A percentile compares a stretch with the other conserved stretches of the same genome.
Conservation (phyloP, 2,888 invertebrate species). For the Hoplodrina ambigua region DNA sequence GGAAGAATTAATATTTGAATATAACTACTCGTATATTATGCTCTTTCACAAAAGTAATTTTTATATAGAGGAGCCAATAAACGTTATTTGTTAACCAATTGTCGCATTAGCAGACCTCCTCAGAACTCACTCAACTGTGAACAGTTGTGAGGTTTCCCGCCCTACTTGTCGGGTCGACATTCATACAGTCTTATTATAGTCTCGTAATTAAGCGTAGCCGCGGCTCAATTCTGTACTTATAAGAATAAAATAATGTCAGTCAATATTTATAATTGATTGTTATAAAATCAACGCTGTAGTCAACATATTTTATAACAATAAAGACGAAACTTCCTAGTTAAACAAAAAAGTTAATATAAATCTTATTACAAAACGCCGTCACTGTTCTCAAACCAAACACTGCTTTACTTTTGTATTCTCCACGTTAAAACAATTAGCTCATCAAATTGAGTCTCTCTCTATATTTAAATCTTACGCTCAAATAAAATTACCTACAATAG, state of each 20-base stretch:
- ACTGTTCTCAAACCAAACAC: not conserved
- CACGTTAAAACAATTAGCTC: conserved; percentile 21
- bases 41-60: no score
- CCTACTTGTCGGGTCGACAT: conserved; percentile 19
- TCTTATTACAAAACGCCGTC: no score
- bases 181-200: not conserved
- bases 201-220: not conserved
- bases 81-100: not conserved
- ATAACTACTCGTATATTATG: no score
- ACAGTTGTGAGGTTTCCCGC: conserved; percentile 29
- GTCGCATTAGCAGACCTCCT: not conserved
- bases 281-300: no score
- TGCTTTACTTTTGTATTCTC: not conserved
- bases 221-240: not conserved
- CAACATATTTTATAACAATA: no score
- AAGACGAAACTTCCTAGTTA: no score
- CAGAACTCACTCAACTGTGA: not conserved
- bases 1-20: no score
- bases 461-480: not conserved
- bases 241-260: not conserved
- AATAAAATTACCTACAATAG: not conserved
- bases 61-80: not conserved
- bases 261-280: not conserved
- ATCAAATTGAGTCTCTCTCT: conserved; percentile 7
- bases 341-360: no score